phyloP scores from a whole-genome alignment of 1,140 invertebrate species.

The Lithobius niger region DNA sequence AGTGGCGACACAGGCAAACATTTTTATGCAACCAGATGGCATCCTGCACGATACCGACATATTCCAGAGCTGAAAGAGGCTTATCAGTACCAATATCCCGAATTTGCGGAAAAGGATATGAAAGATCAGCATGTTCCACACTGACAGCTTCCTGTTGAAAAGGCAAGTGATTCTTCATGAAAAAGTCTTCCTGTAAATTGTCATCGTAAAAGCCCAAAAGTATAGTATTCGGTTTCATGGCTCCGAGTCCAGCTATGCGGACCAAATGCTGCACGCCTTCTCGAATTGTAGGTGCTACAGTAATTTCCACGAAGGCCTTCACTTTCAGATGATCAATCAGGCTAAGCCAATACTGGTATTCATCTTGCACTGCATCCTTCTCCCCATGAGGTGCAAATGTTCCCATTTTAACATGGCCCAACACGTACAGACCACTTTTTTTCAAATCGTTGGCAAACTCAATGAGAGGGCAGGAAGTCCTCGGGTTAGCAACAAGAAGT shows the following conservation, averaged over 20 bases:
- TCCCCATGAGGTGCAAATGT: constrained; percentile 21
- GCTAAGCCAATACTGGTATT: constrained; percentile 73
- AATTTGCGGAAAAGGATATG: constrained; percentile 16
- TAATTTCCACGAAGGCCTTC: constrained; percentile 95
- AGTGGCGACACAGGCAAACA: constrained; percentile 82
- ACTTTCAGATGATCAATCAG: constrained; percentile 77
- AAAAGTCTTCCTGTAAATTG: constrained; percentile 12
- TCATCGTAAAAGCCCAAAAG: constrained; percentile 65
- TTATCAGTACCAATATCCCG: constrained; percentile 23
- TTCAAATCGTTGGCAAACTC: constrained; percentile 98
- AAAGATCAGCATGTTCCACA: constrained; percentile 8
- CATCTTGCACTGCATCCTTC: constrained; percentile 54
- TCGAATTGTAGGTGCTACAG: constrained; percentile 64
- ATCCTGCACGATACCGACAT: constrained; percentile 74
- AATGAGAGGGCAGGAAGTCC: constrained; percentile 79
- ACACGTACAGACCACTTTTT: constrained; percentile 89
- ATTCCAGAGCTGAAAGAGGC: constrained; percentile 44
- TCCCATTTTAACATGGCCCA: constrained; percentile 72
- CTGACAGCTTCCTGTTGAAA: background rate
- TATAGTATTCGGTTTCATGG: constrained; percentile 98
- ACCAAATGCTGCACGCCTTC: constrained; percentile 87
- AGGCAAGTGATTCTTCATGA: constrained; percentile 11
- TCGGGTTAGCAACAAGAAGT: constrained; percentile 76
- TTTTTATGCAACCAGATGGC: constrained; percentile 87
- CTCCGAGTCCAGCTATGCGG: constrained; percentile 83